Conservation (phyloP, 1,140 invertebrate genomes). For the Vollenhovia emeryi region DNA sequence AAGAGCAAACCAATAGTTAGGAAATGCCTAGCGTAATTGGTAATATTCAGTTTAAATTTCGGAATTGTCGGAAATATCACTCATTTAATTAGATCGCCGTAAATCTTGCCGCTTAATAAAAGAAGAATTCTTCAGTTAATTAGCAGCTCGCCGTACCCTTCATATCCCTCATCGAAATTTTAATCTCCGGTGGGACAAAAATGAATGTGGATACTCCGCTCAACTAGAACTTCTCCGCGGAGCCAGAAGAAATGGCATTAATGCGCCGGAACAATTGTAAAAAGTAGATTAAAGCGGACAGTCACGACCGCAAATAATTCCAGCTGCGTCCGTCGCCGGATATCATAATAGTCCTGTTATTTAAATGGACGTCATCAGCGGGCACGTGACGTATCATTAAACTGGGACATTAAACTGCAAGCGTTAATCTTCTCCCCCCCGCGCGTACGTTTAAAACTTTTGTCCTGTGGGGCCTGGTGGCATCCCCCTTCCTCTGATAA, state of each 20-base stretch:
- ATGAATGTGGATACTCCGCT: conserved; percentile 30
- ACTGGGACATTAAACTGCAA: conserved; percentile 75
- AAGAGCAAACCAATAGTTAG: not conserved
- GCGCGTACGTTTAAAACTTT: conserved; percentile 74
- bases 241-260: conserved; percentile 57
- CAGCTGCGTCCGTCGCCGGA: conserved; percentile 52
- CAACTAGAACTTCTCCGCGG: conserved; percentile 16
- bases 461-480: conserved; percentile 67
- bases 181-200: conserved; percentile 58
- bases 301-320: conserved; percentile 58
- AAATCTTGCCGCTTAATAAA: conserved; percentile 45
- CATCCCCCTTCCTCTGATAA: conserved; percentile 61
- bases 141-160: conserved; percentile 28
- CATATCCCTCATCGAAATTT: conserved; percentile 58
- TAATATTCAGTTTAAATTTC: conserved; percentile 29
- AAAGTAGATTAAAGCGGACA: conserved; percentile 57
- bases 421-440: conserved; percentile 75
- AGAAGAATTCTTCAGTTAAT: conserved; percentile 56
- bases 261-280: conserved; percentile 60
- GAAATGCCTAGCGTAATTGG: not conserved
- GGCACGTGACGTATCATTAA: conserved; percentile 60
- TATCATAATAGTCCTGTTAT: conserved; percentile 60
- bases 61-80: not conserved
- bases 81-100: conserved; percentile 39
- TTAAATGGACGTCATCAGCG: conserved; percentile 57